These are phyloP conservation scores for Zaprionus ghesquierei DNA, from an alignment of 1,140 invertebrate genomes.

Conservation along the genomic window DNA sequence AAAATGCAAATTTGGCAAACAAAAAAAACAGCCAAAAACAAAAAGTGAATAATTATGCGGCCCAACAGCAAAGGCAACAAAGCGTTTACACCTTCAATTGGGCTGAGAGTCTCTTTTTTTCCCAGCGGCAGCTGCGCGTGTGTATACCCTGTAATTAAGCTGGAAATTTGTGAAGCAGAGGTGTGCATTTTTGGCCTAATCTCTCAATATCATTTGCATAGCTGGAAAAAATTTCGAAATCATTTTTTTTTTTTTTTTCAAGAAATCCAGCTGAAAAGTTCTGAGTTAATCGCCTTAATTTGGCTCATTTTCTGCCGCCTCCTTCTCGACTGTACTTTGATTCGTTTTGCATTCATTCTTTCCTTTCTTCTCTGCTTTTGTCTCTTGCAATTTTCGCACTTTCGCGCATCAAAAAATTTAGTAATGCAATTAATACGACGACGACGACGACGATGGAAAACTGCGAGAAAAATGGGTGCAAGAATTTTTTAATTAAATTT, in stretches of 20 bases:
- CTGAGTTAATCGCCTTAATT: not conserved
- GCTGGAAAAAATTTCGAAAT: no score
- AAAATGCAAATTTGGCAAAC: slow-evolving; percentile 72
- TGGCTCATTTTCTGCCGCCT: slow-evolving; percentile 5
- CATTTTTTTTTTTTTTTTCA: no score
- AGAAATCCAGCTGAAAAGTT: not conserved
- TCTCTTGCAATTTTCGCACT: slow-evolving; percentile 76
- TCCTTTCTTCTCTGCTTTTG: slow-evolving; percentile 27
- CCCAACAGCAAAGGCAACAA: slow-evolving; percentile 44
- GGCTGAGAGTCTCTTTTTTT: slow-evolving; percentile 33
- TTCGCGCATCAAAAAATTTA: slow-evolving; percentile 78
- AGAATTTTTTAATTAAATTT: slow-evolving; percentile 80
- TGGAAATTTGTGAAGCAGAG: no score
- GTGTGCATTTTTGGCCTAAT: no score
- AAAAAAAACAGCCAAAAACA: slow-evolving; percentile 44
- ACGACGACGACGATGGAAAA: slow-evolving; percentile 1
- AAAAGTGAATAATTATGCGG: slow-evolving; percentile 73
- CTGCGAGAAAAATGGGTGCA: slow-evolving; percentile 64
- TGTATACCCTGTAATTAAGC: slow-evolving; percentile 15
- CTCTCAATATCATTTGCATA: no score
- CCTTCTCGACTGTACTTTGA: slow-evolving; percentile 51
- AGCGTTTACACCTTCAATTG: slow-evolving; percentile 70
- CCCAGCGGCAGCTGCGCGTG: slow-evolving; percentile 7
- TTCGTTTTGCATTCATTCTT: slow-evolving; percentile 55
- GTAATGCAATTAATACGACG: slow-evolving; percentile 73